Evolutionary conservation across 1,140 invertebrate species (phyloP).

Genomic region (Leguminivora glycinivorella): DNA sequence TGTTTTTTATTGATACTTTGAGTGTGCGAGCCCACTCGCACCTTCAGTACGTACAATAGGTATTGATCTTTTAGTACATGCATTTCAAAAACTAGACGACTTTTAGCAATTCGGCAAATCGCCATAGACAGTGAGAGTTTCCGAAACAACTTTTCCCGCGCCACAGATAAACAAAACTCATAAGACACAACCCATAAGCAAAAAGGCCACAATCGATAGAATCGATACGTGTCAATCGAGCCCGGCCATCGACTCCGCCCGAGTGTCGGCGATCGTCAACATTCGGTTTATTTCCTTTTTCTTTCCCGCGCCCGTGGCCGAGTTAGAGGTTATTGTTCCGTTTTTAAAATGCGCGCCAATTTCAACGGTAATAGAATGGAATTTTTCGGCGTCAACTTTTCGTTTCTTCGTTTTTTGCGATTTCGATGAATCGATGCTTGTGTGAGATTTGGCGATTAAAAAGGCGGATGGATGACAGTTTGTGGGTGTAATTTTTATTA

Average conservation of each 20-base stretch:
- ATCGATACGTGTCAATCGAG: slow-evolving; percentile 44
- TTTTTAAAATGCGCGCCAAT: slow-evolving; percentile 64
- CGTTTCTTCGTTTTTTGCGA: slow-evolving; percentile 12
- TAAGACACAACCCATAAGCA: slow-evolving; percentile 15
- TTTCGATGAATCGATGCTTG: slow-evolving; percentile 3
- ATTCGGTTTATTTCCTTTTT: slow-evolving; percentile 53
- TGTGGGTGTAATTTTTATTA: neutral
- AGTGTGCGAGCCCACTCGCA: no score
- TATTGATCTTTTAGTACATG: no score
- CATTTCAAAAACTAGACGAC: no score
- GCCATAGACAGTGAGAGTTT: neutral
- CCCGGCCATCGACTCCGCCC: slow-evolving; percentile 28
- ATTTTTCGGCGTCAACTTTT: slow-evolving; percentile 36
- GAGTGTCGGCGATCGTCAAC: slow-evolving; percentile 40
- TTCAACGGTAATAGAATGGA: slow-evolving; percentile 53
- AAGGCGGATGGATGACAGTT: neutral
- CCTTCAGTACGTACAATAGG: no score
- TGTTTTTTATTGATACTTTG: no score
- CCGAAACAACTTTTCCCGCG: neutral
- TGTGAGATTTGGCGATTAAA: slow-evolving; percentile 3
- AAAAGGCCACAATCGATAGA: slow-evolving; percentile 30
- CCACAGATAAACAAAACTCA: slow-evolving; percentile 15
- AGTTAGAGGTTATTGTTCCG: slow-evolving; percentile 72
- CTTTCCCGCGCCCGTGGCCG: slow-evolving; percentile 71
- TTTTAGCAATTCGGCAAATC: neutral